These are phyloP conservation scores for Campoletis sonorensis DNA, from an alignment of 1,140 invertebrate genomes.

Conservation along the genomic window DNA sequence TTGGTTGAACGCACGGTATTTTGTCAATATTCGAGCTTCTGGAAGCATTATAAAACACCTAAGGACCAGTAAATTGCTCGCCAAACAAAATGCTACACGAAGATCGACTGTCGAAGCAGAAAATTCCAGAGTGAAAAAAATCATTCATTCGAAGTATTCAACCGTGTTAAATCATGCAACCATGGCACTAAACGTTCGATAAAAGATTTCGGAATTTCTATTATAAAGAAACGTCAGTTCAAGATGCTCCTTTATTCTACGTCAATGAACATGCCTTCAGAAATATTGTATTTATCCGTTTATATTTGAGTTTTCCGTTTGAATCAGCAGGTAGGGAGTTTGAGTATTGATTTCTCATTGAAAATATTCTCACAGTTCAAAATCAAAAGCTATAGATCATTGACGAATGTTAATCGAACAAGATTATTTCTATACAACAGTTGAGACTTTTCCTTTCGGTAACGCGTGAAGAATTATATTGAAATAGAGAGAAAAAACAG, in stretches of 20 bases:
- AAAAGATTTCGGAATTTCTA: neutral
- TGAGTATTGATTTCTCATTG: too few species aligned
- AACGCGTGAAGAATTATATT: slow-evolving; percentile 1
- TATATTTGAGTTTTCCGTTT: too few species aligned
- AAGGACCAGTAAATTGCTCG: neutral
- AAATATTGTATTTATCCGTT: too few species aligned
- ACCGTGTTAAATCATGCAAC: neutral
- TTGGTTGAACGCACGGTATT: neutral
- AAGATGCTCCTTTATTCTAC: neutral
- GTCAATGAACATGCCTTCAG: too few species aligned
- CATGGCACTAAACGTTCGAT: neutral
- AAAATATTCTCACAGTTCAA: too few species aligned
- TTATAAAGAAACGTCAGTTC: too few species aligned
- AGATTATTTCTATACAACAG: neutral
- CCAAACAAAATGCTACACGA: neutral
- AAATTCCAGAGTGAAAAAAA: neutral
- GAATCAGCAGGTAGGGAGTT: too few species aligned
- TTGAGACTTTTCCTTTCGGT: neutral
- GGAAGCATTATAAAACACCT: neutral
- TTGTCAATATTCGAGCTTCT: neutral
- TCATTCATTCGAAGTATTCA: neutral
- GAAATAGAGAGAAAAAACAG: neutral
- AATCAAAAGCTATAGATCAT: too few species aligned
- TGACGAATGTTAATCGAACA: neutral
- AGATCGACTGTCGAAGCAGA: neutral